Percentiles rank a stretch among this genome's conserved stretches.
Conservation (phyloP, 2,888 invertebrate genomes). For the Chromoteleia sp. region DNA sequence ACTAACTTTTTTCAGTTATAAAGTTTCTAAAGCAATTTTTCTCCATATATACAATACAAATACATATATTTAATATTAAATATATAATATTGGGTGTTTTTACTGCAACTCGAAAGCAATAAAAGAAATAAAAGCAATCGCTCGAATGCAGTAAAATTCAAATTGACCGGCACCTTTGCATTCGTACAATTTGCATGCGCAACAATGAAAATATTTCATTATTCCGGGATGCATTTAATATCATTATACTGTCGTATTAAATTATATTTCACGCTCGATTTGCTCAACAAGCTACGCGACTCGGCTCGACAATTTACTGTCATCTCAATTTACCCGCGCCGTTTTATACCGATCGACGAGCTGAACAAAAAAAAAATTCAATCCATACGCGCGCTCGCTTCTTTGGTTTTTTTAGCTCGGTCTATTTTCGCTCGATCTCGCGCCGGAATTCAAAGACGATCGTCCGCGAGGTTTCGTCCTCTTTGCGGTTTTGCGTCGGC, state of each 20-base stretch:
- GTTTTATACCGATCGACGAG: slow-evolving; percentile 57
- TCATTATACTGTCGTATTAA: slow-evolving; percentile 69
- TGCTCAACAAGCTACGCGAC: slow-evolving; percentile 65
- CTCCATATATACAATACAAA: no score
- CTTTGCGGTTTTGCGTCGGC: not conserved
- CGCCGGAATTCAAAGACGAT: slow-evolving; percentile 3
- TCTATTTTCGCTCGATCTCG: slow-evolving; percentile 16
- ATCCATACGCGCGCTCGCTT: slow-evolving; percentile 14
- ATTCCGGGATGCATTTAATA: slow-evolving; percentile 68
- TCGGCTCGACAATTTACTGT: slow-evolving; percentile 67
- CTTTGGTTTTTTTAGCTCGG: slow-evolving; percentile 4
- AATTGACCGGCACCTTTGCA: slow-evolving; percentile 26
- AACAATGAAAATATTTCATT: slow-evolving; percentile 68
- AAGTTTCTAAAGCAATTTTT: no score
- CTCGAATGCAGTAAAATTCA: slow-evolving; percentile 21
- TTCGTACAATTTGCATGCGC: slow-evolving; percentile 62
- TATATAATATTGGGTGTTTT: no score
- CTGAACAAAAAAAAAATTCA: slow-evolving; percentile 34
- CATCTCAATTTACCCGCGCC: slow-evolving; percentile 64
- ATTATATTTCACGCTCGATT: slow-evolving; percentile 70
- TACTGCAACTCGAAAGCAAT: no score
- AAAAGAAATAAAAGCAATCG: no score
- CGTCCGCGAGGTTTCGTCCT: slow-evolving; percentile 26
- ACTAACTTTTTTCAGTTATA: no score
- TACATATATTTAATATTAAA: no score